Evolutionary conservation across 2,113 vertebrate genomes (phyloP).

Genomic region (Girardinichthys multiradiatus): DNA sequence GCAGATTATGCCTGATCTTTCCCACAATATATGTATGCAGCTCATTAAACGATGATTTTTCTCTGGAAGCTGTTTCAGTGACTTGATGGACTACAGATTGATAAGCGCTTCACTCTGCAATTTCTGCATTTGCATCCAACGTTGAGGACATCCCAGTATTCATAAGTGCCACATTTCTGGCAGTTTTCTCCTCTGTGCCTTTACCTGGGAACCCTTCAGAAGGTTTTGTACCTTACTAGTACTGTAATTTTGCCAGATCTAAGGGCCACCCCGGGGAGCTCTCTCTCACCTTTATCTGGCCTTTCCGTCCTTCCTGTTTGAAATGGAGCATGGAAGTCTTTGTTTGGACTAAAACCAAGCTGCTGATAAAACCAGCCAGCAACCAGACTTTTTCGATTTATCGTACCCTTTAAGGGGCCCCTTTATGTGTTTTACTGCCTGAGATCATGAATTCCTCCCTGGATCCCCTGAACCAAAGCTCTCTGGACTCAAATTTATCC

Average conservation of each 20-base stretch:
- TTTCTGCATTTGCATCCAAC: constrained; percentile 56
- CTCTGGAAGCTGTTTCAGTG: constrained; percentile 39
- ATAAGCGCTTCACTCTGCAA: constrained; percentile 40
- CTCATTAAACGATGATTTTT: constrained; percentile 32
- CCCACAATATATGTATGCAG: constrained; percentile 19
- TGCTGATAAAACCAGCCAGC: constrained; percentile 9
- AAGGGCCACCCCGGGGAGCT: constrained; percentile 16
- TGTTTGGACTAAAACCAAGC: constrained; percentile 42
- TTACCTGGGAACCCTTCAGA: constrained; percentile 19
- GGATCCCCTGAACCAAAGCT: constrained; percentile 85
- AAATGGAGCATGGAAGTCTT: constrained; percentile 45
- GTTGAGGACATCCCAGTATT: constrained; percentile 62
- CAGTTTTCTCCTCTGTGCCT: constrained; percentile 34
- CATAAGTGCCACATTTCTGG: constrained; percentile 34
- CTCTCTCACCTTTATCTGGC: constrained; percentile 16
- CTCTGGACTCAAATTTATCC: constrained; percentile 82
- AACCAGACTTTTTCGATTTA: constrained; percentile 35
- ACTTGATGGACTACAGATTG: constrained; percentile 39
- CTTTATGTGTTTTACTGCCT: constrained; percentile 44
- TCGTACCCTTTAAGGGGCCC: constrained; percentile 31
- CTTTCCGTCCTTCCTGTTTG: constrained; percentile 29
- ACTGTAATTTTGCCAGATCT: constrained; percentile 2
- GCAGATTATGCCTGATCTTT: constrained; percentile 16
- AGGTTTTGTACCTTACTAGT: constrained; percentile 1
- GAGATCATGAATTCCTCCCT: constrained; percentile 94